Evolutionary conservation across 2,888 invertebrate species (phyloP), one percentile per base, ranked within the genome.

Genomic region (Cylindroiulus punctatus): DNA sequence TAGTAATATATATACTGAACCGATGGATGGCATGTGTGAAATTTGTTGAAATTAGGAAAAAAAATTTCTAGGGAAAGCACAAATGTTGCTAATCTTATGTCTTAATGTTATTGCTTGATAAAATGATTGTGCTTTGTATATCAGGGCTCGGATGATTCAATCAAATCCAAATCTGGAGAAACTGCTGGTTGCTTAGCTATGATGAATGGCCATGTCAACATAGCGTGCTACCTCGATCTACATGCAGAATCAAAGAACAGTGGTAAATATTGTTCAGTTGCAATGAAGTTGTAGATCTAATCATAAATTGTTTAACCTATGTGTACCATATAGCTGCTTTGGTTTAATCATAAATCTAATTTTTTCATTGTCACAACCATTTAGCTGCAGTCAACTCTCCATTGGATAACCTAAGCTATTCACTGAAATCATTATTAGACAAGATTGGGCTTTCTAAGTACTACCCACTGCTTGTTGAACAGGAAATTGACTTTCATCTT

Each of bases 131-230:
- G 8, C 26, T 40, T 40, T n/a, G 36, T 36, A 65, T 12, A 1
- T 83, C 19, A 83, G 83, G 83, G 83, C 4, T n/a, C 83, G 1
- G 83, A 83, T 83, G 22, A 42, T 22, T 83, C 44, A 3, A 22
- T 83, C 40, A 83, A 83, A 44, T 83, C 83, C 26, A 36, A 40
- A 14, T 36, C 42, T 0, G 83, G 83, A 12, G 83, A 83, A 42
- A 83, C 83, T 83, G 83, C 83, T 44, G 42, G 83, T 36, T 42
- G 83, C 26, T 40, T 83, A 83, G 83, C 83, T 1, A 44, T 83
- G 40, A 42, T 22, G 40, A 42, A 44, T 83, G 40, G 83, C 14
- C 83, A 83, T 12, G 83, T 83, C n/a, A 40, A 83, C n/a, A 44
- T 44, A 1, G 44, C 40, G 5, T 22, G 83, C n/a, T 83, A 83